phyloP scores from a whole-genome alignment of 2,888 invertebrate species.

The Abrostola triplasia region DNA sequence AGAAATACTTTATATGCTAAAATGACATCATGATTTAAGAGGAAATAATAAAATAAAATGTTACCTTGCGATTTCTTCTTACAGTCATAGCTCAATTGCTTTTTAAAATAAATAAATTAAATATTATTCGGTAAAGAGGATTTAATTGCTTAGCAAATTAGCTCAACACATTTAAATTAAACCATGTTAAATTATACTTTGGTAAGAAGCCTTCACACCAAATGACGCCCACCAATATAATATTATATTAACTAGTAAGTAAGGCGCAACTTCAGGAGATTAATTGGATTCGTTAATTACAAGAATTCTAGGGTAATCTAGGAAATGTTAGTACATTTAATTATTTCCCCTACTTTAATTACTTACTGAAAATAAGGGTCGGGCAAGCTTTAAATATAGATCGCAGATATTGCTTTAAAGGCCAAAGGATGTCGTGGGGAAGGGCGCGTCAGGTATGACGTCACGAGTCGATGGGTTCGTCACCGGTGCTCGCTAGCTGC shows the following conservation, averaged over 20 bases:
- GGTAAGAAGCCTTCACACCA: constrained; percentile 58
- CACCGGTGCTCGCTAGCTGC: constrained; percentile 57
- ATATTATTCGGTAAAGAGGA: no score
- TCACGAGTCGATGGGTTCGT: constrained; percentile 54
- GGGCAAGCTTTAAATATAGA: constrained; percentile 45
- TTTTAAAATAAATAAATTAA: no score
- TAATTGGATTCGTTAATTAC: constrained; percentile 5
- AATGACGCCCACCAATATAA: constrained; percentile 44
- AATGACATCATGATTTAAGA: constrained; percentile 37
- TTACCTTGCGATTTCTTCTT: background rate
- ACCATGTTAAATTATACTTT: no score
- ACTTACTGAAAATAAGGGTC: constrained; percentile 9
- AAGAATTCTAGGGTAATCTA: background rate
- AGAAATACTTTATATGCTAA: constrained; percentile 28
- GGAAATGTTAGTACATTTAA: background rate
- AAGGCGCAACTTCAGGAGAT: background rate
- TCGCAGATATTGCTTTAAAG: constrained; percentile 39
- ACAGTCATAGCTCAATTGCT: background rate
- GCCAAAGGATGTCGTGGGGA: constrained; percentile 42
- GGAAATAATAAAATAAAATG: constrained; percentile 34
- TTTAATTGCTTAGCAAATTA: no score
- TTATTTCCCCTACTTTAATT: background rate
- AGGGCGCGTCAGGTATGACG: constrained; percentile 50
- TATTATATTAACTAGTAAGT: background rate
- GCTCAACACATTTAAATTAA: no score